Conservation (phyloP, 2,888 invertebrate species). For the Stratiomys singularior region DNA sequence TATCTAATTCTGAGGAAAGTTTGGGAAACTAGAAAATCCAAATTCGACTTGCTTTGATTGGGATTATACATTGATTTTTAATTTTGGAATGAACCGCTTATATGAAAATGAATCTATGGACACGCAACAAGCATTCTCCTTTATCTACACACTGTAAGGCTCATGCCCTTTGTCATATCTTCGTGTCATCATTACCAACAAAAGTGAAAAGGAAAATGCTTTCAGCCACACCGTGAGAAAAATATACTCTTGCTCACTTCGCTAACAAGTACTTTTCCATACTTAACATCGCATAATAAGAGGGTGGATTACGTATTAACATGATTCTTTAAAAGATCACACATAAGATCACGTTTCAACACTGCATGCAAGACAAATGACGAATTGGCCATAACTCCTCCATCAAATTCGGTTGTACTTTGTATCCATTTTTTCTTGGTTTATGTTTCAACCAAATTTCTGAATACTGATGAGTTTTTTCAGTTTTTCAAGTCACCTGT, state of each 20-base stretch:
- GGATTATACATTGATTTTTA: background rate
- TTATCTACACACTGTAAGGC: background rate
- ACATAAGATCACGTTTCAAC: conserved; percentile 10
- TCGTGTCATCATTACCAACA: background rate
- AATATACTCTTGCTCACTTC: background rate
- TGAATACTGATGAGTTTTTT: background rate
- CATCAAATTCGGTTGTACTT: background rate
- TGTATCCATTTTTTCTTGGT: background rate
- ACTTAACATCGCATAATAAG: background rate
- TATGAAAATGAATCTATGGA: background rate
- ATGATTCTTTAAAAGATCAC: conserved; percentile 8
- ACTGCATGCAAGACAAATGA: background rate
- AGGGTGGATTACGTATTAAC: background rate
- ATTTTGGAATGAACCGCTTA: background rate
- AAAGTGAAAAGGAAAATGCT: conserved; percentile 22
- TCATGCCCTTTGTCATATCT: background rate
- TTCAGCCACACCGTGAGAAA: conserved; percentile 15
- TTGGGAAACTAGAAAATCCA: too few species aligned
- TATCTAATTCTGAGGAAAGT: too few species aligned
- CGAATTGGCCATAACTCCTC: background rate
- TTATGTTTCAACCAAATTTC: conserved; percentile 3
- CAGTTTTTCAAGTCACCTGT: background rate
- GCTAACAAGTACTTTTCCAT: background rate
- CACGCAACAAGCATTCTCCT: background rate
- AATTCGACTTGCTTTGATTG: too few species aligned